phyloP scores from a whole-genome alignment of 2,113 vertebrate genomes.

The Nothobranchius furzeri region DNA sequence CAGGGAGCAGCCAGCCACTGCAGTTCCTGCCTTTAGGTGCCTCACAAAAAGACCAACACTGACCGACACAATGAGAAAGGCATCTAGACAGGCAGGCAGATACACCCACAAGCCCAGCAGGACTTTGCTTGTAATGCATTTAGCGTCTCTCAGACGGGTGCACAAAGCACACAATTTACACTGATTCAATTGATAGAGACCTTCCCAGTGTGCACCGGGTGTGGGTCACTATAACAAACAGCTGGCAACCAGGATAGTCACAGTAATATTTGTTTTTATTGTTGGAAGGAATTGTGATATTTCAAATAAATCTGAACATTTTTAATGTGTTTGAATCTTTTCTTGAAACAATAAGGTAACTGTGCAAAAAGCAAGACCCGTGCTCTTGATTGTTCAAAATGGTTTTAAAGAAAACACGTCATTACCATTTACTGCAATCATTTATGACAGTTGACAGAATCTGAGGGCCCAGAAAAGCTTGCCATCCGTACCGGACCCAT shows the following conservation, averaged over 20 bases:
- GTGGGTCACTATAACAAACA: slow-evolving; percentile 50
- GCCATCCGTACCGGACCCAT: slow-evolving; percentile 22
- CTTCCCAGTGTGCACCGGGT: slow-evolving; percentile 52
- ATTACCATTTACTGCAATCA: too few species aligned
- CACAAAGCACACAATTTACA: slow-evolving; percentile 39
- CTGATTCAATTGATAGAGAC: slow-evolving; percentile 57
- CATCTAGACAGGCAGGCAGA: slow-evolving; percentile 2
- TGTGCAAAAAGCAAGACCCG: not conserved
- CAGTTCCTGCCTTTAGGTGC: slow-evolving; percentile 26
- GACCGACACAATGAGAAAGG: not conserved
- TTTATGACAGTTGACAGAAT: too few species aligned
- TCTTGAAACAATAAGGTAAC: not conserved
- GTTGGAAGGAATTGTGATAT: not conserved
- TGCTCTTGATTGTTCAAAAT: too few species aligned
- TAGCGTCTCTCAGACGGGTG: slow-evolving; percentile 35
- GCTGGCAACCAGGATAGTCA: slow-evolving; percentile 37
- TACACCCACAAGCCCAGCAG: slow-evolving; percentile 39
- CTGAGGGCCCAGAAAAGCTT: not conserved
- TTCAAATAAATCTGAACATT: not conserved
- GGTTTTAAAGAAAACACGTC: too few species aligned
- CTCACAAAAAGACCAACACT: slow-evolving; percentile 33
- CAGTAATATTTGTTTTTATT: not conserved
- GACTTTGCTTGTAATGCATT: slow-evolving; percentile 41
- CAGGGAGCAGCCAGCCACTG: slow-evolving; percentile 48
- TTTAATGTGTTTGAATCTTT: not conserved